Evolutionary conservation across 1,140 invertebrate genomes (phyloP), one percentile per base, ranked within the genome.

Genomic region (Cecropterus lyciades): DNA sequence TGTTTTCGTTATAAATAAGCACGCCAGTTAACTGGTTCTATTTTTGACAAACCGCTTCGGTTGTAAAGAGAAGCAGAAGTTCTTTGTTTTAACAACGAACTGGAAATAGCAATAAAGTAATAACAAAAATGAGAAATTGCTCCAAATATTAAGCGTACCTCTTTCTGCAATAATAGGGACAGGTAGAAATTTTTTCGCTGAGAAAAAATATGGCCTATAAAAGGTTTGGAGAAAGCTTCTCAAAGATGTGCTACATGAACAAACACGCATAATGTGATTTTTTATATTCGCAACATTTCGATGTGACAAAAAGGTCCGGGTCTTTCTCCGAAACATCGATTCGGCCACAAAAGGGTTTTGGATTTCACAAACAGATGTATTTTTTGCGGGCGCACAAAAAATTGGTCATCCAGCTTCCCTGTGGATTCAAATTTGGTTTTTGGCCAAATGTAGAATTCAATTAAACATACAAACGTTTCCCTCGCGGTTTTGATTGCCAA

Each of bases 291-390:
- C 52, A 55, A 75, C 67, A 75, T 82, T 70, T 62, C 67, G 67
- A 76, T 70, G 65, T 67, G 69, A 76, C 77, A 85, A 85, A 85
- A 82, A 72, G 68, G 30, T 8, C n/a, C 63, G 68, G 68, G 68
- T 77, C 80, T 84, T 87, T 91, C 84, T 80, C 79, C 80, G 84
- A 89, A 88, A 72, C 48, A 65, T 62, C 63, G 68, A 57, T 69
- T 52, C 66, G 72, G 75, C 77, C 76, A 91, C 85, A 91, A 89
- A 90, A 88, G 88, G 88, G 88, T 89, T 89, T 87, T 86, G 70
- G 62, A 84, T 89, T 89, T 84, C 87, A 82, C 77, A 79, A 80
- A 81, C 79, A 81, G 77, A 80, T 77, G 77, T 48, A 46, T 75
- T 74, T 90, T 87, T 86, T 83, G 67, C 65, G 40, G 42, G 46